Percentiles rank a stretch among this genome's conserved stretches.
Evolutionary conservation across 2,113 vertebrate genomes (phyloP).

Genomic region (Excalfactoria chinensis): DNA sequence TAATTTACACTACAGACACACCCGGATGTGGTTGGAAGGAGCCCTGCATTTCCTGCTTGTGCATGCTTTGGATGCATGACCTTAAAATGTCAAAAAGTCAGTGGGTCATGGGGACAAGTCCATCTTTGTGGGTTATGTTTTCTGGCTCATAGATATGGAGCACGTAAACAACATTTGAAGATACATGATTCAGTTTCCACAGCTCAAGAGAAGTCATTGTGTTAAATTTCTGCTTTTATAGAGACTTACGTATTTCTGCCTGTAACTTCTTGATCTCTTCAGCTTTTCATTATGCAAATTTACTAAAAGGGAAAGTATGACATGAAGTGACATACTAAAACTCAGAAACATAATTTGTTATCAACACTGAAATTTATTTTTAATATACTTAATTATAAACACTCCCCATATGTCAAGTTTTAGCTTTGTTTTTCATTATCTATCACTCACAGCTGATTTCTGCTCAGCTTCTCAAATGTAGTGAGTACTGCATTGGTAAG

Average conservation of each 20-base stretch:
- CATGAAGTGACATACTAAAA: neutral
- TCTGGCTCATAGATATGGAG: slow-evolving; percentile 45
- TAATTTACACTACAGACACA: slow-evolving; percentile 58
- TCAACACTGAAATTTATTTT: neutral
- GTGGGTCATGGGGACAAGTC: slow-evolving; percentile 55
- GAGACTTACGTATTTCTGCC: neutral
- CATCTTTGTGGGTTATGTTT: slow-evolving; percentile 28
- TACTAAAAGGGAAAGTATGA: neutral
- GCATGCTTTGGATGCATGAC: slow-evolving; percentile 61
- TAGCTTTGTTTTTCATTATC: neutral
- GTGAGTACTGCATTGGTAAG: neutral
- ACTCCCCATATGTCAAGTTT: accelerated
- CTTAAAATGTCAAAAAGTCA: slow-evolving; percentile 67
- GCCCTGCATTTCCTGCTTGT: slow-evolving; percentile 64
- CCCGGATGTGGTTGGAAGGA: slow-evolving; percentile 69
- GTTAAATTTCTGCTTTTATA: neutral
- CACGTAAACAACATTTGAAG: slow-evolving; percentile 62
- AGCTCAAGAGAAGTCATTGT: neutral
- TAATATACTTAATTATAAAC: neutral
- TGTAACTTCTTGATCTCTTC: neutral
- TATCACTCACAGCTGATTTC: neutral
- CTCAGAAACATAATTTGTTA: neutral
- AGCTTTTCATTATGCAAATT: neutral
- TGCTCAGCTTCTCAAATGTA: neutral
- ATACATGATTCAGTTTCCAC: neutral